These are phyloP conservation scores for Leucozona laternaria DNA, from an alignment of 2,888 invertebrate genomes.

Conservation along the genomic window DNA sequence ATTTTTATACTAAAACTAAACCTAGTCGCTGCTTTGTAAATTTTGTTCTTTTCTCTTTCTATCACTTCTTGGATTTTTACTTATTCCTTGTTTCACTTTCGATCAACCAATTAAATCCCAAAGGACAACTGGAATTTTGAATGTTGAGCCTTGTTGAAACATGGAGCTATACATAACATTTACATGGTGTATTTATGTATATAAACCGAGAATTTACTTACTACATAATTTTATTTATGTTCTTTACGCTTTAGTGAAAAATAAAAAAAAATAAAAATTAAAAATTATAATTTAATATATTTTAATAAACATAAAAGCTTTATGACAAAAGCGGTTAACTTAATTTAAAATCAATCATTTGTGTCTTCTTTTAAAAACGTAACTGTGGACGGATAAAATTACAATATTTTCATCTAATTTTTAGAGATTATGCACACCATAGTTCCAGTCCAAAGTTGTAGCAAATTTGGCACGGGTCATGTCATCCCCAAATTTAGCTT, in stretches of 20 bases:
- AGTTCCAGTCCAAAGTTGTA: no score
- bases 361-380: not conserved
- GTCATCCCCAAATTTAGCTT: no score
- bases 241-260: conserved; percentile 58
- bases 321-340: conserved; percentile 6
- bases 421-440: no score
- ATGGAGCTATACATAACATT: conserved; percentile 20
- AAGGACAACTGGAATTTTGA: not conserved
- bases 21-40: conserved; percentile 70
- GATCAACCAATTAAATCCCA: not conserved
- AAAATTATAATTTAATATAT: conserved; percentile 62
- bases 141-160: not conserved
- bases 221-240: conserved; percentile 52
- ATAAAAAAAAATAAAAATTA: conserved; percentile 15
- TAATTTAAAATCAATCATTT: not conserved
- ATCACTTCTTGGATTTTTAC: conserved; percentile 31
- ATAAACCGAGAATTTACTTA: conserved; percentile 60
- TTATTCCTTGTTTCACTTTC: not conserved
- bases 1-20: conserved; percentile 63
- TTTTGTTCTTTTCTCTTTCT: conserved; percentile 28
- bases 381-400: no score
- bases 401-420: no score
- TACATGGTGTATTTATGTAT: conserved; percentile 1
- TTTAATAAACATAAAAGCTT: conserved; percentile 57
- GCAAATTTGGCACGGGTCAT: no score